phyloP scores from a whole-genome alignment of 2,888 invertebrate genomes.

The Cosmorhoe ocellata region DNA sequence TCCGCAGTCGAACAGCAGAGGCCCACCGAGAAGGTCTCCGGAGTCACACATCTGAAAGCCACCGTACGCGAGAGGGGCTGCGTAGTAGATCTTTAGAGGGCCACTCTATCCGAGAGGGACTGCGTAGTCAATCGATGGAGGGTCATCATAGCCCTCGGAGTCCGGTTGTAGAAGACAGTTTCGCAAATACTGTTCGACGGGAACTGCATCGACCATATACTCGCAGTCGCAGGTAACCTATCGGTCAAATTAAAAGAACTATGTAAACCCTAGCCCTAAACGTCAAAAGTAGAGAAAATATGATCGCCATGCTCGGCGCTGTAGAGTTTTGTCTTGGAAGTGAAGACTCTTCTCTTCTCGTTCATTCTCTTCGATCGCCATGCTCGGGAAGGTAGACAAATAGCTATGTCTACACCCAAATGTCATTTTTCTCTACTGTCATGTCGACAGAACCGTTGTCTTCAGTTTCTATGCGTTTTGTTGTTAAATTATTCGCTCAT shows the following conservation, averaged over 20 bases:
- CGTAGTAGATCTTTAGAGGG: slow-evolving; percentile 7
- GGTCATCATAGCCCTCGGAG: slow-evolving; percentile 10
- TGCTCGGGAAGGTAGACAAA: too few relatives aligned
- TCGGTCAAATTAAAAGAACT: background rate
- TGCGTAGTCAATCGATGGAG: slow-evolving; percentile 14
- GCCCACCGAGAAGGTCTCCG: background rate
- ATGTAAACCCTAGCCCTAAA: too few relatives aligned
- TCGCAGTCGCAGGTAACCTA: slow-evolving; percentile 18
- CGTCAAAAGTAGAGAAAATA: too few relatives aligned
- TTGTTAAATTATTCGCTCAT: too few relatives aligned
- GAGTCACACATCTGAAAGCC: background rate
- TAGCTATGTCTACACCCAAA: too few relatives aligned
- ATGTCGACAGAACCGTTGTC: too few relatives aligned
- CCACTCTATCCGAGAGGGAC: slow-evolving; percentile 10
- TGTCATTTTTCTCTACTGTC: too few relatives aligned
- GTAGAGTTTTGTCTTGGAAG: too few relatives aligned
- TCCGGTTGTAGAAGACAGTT: slow-evolving; percentile 13
- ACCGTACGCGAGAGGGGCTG: slow-evolving; percentile 7
- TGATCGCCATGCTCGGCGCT: too few relatives aligned
- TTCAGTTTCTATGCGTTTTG: too few relatives aligned
- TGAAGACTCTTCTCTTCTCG: too few relatives aligned
- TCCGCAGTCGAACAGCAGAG: slow-evolving; percentile 3
- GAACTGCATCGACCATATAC: slow-evolving; percentile 16
- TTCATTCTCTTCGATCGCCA: too few relatives aligned
- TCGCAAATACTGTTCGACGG: slow-evolving; percentile 7